phyloP scores from a whole-genome alignment of 2,113 vertebrate genomes.

The Marmota flaviventris region DNA sequence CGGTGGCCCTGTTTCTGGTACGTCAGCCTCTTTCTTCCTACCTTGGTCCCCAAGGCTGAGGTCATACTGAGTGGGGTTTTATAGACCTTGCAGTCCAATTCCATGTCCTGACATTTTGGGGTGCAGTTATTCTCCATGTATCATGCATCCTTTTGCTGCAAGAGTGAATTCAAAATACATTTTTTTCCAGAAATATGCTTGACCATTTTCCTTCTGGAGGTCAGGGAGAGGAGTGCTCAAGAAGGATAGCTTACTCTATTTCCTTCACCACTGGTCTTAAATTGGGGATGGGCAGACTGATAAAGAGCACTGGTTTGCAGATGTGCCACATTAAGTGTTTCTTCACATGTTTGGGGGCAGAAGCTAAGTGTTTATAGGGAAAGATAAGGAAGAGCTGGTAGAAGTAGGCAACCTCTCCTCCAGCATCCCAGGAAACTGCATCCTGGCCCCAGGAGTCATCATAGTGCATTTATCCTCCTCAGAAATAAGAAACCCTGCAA shows the following conservation, averaged over 20 bases:
- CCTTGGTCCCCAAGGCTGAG: neutral
- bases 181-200: neutral
- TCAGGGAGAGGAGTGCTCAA: neutral
- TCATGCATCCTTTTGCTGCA: neutral
- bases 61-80: neutral
- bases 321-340: neutral
- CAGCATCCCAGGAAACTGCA: neutral
- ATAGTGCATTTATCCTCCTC: neutral
- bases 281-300: neutral
- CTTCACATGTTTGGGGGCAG: neutral
- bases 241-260: neutral
- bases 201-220: neutral
- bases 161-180: neutral
- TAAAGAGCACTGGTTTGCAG: no score
- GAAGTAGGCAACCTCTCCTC: neutral
- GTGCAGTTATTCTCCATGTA: neutral
- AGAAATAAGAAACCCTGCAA: neutral
- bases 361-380: neutral
- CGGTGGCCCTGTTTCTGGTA: conserved; percentile 97
- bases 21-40: conserved; percentile 46
- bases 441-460: neutral
- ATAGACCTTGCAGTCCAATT: neutral
- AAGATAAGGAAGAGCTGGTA: neutral
- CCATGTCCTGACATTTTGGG: neutral
- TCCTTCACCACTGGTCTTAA: neutral